Conservation (phyloP, 2,797 vertebrate species). For the Tapera naevia region DNA sequence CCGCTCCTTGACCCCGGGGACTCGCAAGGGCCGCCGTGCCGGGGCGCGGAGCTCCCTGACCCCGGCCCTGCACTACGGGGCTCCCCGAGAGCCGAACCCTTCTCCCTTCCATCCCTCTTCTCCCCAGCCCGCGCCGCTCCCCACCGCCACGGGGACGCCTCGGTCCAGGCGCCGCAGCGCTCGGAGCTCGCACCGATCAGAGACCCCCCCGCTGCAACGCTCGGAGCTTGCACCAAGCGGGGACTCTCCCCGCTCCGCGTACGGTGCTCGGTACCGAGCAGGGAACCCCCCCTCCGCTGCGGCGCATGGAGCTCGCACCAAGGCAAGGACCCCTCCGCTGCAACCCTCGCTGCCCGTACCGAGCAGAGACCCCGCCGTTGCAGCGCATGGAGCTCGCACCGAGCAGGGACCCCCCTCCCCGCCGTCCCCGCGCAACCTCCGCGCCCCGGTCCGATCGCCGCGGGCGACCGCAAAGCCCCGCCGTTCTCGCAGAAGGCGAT, state of each 20-base stretch:
- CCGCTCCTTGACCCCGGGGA: background rate
- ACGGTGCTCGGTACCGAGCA: too few species aligned
- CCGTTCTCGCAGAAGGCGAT: background rate
- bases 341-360: too few species aligned
- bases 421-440: too few species aligned
- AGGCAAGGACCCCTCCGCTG: too few species aligned
- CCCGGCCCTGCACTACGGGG: background rate
- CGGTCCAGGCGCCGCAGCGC: background rate
- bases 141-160: background rate
- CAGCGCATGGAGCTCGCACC: too few species aligned
- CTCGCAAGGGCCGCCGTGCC: background rate
- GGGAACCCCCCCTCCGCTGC: too few species aligned
- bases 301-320: too few species aligned
- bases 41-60: background rate
- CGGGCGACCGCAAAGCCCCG: too few species aligned
- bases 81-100: background rate
- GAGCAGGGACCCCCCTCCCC: too few species aligned
- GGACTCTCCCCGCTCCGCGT: too few species aligned
- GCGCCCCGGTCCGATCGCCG: too few species aligned
- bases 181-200: background rate
- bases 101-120: background rate
- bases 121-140: background rate
- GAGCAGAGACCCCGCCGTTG: too few species aligned
- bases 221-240: background rate
- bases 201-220: background rate